phyloP scores from a whole-genome alignment of 2,888 invertebrate species.

The Sceliomorpha sp. region DNA sequence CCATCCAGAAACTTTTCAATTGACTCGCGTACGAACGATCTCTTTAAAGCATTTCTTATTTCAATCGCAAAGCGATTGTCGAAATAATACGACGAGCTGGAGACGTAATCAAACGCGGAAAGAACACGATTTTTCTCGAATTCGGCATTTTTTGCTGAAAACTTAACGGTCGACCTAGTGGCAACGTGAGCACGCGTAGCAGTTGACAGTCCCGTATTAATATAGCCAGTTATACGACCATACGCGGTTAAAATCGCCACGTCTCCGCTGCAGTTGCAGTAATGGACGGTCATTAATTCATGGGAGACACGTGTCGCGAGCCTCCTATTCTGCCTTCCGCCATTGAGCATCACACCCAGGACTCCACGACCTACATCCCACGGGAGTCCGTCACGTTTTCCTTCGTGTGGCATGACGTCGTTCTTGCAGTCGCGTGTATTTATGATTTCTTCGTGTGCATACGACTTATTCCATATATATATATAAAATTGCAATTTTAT shows the following conservation, averaged over 20 bases:
- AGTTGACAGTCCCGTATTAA: conserved; percentile 40
- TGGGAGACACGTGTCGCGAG: conserved; percentile 63
- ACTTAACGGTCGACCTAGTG: conserved; percentile 52
- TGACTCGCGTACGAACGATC: too few species aligned
- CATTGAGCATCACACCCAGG: conserved; percentile 63
- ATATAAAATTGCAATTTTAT: conserved; percentile 37
- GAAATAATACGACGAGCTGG: too few species aligned
- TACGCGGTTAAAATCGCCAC: conserved; percentile 33
- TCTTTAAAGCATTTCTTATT: too few species aligned
- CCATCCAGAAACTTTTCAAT: too few species aligned
- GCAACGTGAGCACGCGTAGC: conserved; percentile 28
- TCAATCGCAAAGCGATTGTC: too few species aligned
- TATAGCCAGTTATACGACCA: conserved; percentile 37
- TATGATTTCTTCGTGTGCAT: background rate
- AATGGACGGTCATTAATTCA: conserved; percentile 65
- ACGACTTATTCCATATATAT: conserved; percentile 4
- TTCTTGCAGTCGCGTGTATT: conserved; percentile 17
- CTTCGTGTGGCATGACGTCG: conserved; percentile 18
- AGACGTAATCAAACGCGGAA: too few species aligned
- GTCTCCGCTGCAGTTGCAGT: conserved; percentile 43
- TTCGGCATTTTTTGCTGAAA: conserved; percentile 30
- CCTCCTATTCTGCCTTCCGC: conserved; percentile 52
- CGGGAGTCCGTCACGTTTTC: conserved; percentile 60
- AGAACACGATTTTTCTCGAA: conserved; percentile 21
- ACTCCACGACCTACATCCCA: conserved; percentile 71